These are phyloP conservation scores for Gulo gulo DNA, from an alignment of 2,113 vertebrate genomes.

Conservation along the genomic window DNA sequence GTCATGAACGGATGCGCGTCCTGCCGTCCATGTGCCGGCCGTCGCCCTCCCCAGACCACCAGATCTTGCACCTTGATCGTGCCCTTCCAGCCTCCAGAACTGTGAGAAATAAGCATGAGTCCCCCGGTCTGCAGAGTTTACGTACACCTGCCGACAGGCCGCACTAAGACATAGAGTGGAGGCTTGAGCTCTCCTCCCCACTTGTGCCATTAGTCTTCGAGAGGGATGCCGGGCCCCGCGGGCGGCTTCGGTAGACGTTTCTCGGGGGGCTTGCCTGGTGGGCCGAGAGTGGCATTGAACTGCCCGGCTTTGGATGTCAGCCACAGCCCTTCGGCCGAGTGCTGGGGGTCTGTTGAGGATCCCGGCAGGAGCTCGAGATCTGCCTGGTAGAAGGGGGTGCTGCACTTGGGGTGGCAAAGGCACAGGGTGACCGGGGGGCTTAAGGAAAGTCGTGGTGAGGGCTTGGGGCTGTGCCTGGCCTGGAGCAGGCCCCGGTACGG, in stretches of 20 bases:
- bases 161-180: fast-evolving
- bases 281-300: fast-evolving
- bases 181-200: background rate
- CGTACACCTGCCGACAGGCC: fast-evolving
- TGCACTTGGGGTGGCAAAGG: background rate
- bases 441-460: fast-evolving
- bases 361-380: fast-evolving
- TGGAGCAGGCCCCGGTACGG: fast-evolving
- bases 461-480: fast-evolving
- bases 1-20: fast-evolving
- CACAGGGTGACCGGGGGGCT: fast-evolving
- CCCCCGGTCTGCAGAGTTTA: fast-evolving
- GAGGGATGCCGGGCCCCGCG: fast-evolving
- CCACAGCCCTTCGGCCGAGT: background rate
- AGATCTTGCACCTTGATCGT: background rate
- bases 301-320: background rate
- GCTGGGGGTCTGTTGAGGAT: background rate
- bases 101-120: fast-evolving
- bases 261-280: background rate
- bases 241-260: fast-evolving
- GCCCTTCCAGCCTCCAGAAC: background rate
- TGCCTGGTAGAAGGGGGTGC: fast-evolving
- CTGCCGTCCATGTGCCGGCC: background rate
- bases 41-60: background rate
- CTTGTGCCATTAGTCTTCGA: fast-evolving